These are phyloP conservation scores for Trematomus bernacchii DNA, from an alignment of 2,797 vertebrate species.

Conservation along the genomic window DNA sequence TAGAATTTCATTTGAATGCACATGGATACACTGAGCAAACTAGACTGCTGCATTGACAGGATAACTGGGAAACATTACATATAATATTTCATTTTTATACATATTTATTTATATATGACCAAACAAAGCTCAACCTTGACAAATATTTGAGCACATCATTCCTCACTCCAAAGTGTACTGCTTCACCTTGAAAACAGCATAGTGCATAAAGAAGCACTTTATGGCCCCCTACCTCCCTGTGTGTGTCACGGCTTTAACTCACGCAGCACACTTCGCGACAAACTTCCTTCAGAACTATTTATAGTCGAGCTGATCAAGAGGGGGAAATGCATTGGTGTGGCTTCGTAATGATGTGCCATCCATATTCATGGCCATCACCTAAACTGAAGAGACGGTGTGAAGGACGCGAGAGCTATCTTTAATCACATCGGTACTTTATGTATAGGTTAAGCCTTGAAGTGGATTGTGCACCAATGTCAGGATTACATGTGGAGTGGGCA, in stretches of 20 bases:
- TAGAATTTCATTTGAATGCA: not conserved
- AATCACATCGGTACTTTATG: slow-evolving; percentile 13
- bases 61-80: no score
- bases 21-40: not conserved
- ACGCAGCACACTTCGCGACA: slow-evolving; percentile 39
- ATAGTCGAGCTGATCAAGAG: slow-evolving; percentile 31
- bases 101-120: no score
- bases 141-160: not conserved
- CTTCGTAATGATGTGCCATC: slow-evolving; percentile 55
- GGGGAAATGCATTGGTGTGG: slow-evolving; percentile 35
- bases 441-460: slow-evolving; percentile 8
- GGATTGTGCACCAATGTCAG: not conserved
- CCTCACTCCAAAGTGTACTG: not conserved
- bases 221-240: not conserved
- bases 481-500: not conserved
- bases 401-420: slow-evolving; percentile 28
- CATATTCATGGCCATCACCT: slow-evolving; percentile 62
- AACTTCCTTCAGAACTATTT: slow-evolving; percentile 61
- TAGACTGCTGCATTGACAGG: not conserved
- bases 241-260: slow-evolving; percentile 35
- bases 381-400: slow-evolving; percentile 34
- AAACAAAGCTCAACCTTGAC: no score
- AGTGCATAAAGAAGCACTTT: slow-evolving; percentile 29
- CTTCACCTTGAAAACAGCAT: slow-evolving; percentile 46
- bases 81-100: no score